Evolutionary conservation across 2,113 vertebrate species (phyloP).

Genomic region (Leptobrachium ailaonicum): DNA sequence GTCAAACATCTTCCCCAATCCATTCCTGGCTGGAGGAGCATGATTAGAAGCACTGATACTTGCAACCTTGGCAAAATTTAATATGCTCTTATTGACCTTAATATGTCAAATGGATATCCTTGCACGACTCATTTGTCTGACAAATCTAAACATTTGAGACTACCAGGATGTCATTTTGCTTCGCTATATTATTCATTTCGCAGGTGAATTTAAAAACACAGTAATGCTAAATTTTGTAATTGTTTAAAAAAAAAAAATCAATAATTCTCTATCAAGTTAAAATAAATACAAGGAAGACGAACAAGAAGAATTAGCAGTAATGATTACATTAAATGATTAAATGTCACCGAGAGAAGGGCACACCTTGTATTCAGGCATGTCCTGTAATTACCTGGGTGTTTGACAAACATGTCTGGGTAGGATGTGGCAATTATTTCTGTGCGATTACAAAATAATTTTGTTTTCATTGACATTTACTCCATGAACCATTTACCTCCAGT

Average conservation of each 20-base stretch:
- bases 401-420: slow-evolving; percentile 11
- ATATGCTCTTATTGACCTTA: no score
- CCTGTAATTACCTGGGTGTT: slow-evolving; percentile 36
- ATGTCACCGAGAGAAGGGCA: slow-evolving; percentile 6
- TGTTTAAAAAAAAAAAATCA: neutral
- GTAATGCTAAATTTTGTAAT: neutral
- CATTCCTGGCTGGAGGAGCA: no score
- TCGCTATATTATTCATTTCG: no score
- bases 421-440: neutral
- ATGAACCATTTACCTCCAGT: no score
- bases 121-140: no score
- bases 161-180: no score
- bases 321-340: slow-evolving; percentile 36
- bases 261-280: neutral
- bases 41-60: no score
- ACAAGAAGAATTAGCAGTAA: slow-evolving; percentile 13
- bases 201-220: neutral
- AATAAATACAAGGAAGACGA: slow-evolving; percentile 4
- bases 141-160: no score
- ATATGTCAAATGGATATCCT: no score
- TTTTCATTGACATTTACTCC: neutral
- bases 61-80: no score
- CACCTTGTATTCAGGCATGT: slow-evolving; percentile 31
- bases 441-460: slow-evolving; percentile 1
- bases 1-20: no score